Evolutionary conservation across 2,113 vertebrate species (phyloP), one percentile per base, ranked within the genome.

Genomic region (Eulacestoma nigropectus): DNA sequence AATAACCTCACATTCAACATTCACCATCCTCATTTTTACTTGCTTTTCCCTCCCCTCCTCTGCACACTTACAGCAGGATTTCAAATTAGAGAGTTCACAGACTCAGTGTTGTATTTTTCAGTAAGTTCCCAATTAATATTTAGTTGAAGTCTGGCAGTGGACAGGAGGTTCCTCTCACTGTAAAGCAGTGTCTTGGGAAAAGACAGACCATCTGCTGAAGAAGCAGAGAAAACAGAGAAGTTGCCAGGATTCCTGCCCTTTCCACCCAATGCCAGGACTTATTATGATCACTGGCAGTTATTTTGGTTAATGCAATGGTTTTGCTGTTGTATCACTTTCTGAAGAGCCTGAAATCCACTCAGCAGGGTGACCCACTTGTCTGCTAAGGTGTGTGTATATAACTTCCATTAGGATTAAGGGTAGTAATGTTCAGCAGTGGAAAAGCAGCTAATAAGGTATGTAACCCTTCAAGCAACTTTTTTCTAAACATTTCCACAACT

Each of bases 341-440:
- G 44, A 67, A 62, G 47, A 93, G 47, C 47, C 88, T 84, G 78
- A 82, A 91, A 90, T 91, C 70, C 56, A 65, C 88, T 85, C 92
- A 93, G 87, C 80, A 93, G 57, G 64, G 62, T 83, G 88, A 93
- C 76, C 29, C 35, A 41, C 37, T 90, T 95, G 74, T 63, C 65
- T 82, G 62, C 70, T 84, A 91, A 85, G 78, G 62, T 91, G 82
- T 46, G 39, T 56, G 62, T 72, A 49, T 78, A 56, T 65, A 75
- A 68, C 68, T 91, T 83, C 50, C 47, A 88, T 91, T 77, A 84
- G 59, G 90, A 94, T 92, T 91, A 94, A 91, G 37, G 20, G 22
- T 44, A 84, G 78, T 32, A 56, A 74, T 41, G 56, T 82, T 77
- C 42, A 80, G 78, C 6, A 7, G 22, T 50, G 57, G 57, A 67